A percentile compares a stretch with the other conserved stretches of the same genome.
Evolutionary conservation across 2,888 invertebrate species (phyloP).

Genomic region (Abscondita cerata): DNA sequence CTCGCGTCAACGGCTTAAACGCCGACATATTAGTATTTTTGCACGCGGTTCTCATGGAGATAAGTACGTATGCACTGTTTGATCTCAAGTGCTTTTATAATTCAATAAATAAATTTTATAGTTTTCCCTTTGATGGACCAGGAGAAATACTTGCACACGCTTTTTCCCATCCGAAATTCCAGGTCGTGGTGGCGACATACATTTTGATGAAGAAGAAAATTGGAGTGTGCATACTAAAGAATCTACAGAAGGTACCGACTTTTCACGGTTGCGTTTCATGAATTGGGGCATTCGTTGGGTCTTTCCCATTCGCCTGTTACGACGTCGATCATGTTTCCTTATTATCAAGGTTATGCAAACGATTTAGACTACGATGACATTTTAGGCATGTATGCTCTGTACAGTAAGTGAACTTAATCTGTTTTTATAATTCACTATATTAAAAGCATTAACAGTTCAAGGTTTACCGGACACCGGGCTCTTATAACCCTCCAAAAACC

Average conservation of each 20-base stretch:
- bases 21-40: slow-evolving; percentile 81
- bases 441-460: slow-evolving; percentile 21
- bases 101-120: too few species aligned
- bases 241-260: slow-evolving; percentile 61
- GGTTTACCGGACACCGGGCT: slow-evolving; percentile 7
- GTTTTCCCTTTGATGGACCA: slow-evolving; percentile 79
- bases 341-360: slow-evolving; percentile 66
- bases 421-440: neutral
- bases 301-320: slow-evolving; percentile 72
- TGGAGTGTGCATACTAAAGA: slow-evolving; percentile 66
- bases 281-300: slow-evolving; percentile 80
- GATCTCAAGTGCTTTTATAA: too few species aligned
- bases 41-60: slow-evolving; percentile 74
- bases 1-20: slow-evolving; percentile 59
- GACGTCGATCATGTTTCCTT: slow-evolving; percentile 79
- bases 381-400: slow-evolving; percentile 74
- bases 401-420: slow-evolving; percentile 72
- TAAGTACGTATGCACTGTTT: slow-evolving; percentile 63
- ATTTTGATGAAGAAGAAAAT: slow-evolving; percentile 81
- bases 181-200: slow-evolving; percentile 71
- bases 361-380: slow-evolving; percentile 75
- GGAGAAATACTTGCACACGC: slow-evolving; percentile 79
- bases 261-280: slow-evolving; percentile 78
- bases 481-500: neutral
- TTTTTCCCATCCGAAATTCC: slow-evolving; percentile 71